Evolutionary conservation across 2,888 invertebrate genomes (phyloP), one percentile per base, ranked within the genome.

Genomic region (Ochropacha duplaris): DNA sequence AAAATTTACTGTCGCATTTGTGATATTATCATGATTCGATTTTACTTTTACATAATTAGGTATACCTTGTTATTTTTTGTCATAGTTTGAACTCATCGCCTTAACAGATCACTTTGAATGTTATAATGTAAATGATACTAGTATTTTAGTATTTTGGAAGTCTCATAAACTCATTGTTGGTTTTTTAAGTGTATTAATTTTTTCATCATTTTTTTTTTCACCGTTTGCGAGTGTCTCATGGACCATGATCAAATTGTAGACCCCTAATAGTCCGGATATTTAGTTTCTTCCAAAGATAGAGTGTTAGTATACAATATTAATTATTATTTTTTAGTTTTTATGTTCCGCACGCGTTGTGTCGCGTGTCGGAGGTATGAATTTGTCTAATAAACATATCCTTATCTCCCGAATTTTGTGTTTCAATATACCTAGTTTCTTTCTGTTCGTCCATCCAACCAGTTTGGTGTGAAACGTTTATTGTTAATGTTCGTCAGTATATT

Each of bases 351-450:
- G 68, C 65, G 61, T 74, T 76, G 72, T 60, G 67, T 64, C 60
- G 60, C 76, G 79, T 78, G 88, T 76, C 79, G 69, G 79, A 80
- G 82, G 83, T 87, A 87, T 87, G 86, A 87, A 85, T 87, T 85
- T 90, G 88, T 91, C 86, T 90, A 91, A 90, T 92, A 91, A 91
- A 91, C 92, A 92, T 91, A 92, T 92, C 91, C 82, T 87, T 90
- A 90, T 90, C 89, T 86, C 86, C 80, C 78, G 78, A 79, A 64
- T n/a, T 59, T 72, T 76, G 76, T 76, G 72, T 83, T 81, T 79
- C 76, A 52, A 51, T 51, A 28, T 11, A 14, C 61, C n/a, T n/a
- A n/a, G n/a, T n/a, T n/a, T n/a, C n/a, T 60, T 49, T 50, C 4
- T 36, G 36, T 36, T n/a, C n/a, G n/a, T n/a, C 4, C n/a, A 4